Conservation (phyloP, 2,888 invertebrate genomes). For the Machimus rusticus region DNA sequence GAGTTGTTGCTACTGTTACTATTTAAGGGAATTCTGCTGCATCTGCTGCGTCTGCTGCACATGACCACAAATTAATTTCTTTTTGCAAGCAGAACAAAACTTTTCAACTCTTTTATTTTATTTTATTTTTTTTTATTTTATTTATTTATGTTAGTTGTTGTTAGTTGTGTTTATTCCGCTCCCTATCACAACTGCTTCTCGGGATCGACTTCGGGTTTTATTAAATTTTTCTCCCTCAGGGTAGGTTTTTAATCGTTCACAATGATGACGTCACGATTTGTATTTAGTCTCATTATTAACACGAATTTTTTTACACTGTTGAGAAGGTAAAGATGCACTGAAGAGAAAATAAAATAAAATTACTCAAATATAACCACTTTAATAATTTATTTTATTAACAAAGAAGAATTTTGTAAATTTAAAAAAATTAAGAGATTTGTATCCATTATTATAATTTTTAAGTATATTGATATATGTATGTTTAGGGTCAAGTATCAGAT, state of each 20-base stretch:
- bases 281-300: constrained; percentile 2
- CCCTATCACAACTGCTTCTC: background rate
- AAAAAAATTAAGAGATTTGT: no score
- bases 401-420: no score
- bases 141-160: background rate
- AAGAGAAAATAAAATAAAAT: background rate
- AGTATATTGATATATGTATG: no score
- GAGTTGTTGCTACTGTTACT: background rate
- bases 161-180: background rate
- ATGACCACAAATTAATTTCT: background rate
- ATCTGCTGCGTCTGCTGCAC: background rate
- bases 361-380: no score
- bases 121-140: background rate
- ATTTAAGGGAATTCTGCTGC: background rate
- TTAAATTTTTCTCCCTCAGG: background rate
- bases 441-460: no score
- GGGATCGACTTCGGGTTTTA: background rate
- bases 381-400: no score
- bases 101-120: background rate
- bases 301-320: background rate
- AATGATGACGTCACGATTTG: constrained; percentile 4
- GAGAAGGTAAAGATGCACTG: background rate
- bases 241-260: background rate
- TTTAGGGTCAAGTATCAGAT: no score
- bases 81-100: background rate